phyloP scores from a whole-genome alignment of 2,113 vertebrate species.

The Pseudopodoces humilis region DNA sequence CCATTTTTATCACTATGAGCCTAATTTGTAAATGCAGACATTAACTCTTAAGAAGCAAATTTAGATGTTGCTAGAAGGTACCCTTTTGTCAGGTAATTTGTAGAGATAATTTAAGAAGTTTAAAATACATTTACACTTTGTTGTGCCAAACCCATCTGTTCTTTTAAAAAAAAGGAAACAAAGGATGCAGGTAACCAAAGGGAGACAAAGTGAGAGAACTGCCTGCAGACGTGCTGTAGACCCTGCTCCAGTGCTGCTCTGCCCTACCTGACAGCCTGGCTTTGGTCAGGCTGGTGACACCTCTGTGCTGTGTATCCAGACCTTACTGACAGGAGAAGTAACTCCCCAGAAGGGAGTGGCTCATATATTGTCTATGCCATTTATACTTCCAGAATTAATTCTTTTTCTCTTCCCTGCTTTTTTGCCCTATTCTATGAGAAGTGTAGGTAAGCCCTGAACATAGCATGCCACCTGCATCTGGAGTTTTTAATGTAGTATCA shows the following conservation, averaged over 20 bases:
- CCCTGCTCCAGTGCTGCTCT: background rate
- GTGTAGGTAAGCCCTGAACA: background rate
- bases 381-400: slow-evolving; percentile 10
- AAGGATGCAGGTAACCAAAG: background rate
- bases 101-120: background rate
- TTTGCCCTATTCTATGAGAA: rapidly evolving
- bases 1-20: background rate
- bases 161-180: background rate
- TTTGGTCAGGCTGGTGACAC: background rate
- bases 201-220: background rate
- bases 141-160: background rate
- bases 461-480: background rate
- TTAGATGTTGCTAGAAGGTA: background rate
- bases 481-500: background rate
- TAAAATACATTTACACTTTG: background rate
- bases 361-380: background rate
- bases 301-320: background rate
- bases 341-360: background rate
- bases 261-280: background rate
- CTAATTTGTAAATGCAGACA: background rate
- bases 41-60: background rate
- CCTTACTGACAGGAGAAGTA: background rate
- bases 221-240: rapidly evolving
- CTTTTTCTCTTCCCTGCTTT: background rate
- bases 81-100: background rate